A percentile compares a stretch with the other conserved stretches of the same genome.
These are phyloP conservation scores for Steromphala cineraria DNA, from an alignment of 2,888 invertebrate genomes.

Conservation along the genomic window DNA sequence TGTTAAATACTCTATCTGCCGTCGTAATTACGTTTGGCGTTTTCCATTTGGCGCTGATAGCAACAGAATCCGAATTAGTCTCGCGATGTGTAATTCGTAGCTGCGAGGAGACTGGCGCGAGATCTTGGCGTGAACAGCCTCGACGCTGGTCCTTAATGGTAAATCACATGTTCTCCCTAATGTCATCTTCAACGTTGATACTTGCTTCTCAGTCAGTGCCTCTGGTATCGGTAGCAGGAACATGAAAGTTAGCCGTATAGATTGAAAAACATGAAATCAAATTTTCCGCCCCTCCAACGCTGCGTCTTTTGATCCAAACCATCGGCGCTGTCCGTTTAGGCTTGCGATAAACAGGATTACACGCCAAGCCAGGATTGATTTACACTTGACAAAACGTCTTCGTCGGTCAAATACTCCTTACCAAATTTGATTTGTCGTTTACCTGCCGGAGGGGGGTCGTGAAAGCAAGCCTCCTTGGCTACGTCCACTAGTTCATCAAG, in stretches of 20 bases:
- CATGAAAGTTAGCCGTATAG: conserved; percentile 27
- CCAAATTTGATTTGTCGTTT: conserved; percentile 28
- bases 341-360: conserved; percentile 29
- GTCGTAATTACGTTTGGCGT: conserved; percentile 24
- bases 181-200: conserved; percentile 1
- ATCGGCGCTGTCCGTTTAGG: not conserved
- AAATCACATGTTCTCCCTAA: conserved; percentile 20
- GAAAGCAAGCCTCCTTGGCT: conserved; percentile 26
- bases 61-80: conserved; percentile 21
- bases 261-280: conserved; percentile 30
- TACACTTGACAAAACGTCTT: conserved; percentile 28
- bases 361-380: conserved; percentile 24
- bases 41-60: conserved; percentile 26
- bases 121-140: conserved; percentile 6
- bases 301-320: conserved; percentile 21
- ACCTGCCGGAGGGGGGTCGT: conserved; percentile 25
- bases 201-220: conserved; percentile 19
- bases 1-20: conserved; percentile 29
- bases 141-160: conserved; percentile 14
- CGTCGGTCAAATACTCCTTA: conserved; percentile 26
- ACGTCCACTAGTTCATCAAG: not conserved
- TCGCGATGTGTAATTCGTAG: conserved; percentile 19
- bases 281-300: conserved; percentile 24
- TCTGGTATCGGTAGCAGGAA: conserved; percentile 18
- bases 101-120: not conserved